Evolutionary conservation across 2,888 invertebrate genomes (phyloP).

Genomic region (Lasioglossum villosulum): DNA sequence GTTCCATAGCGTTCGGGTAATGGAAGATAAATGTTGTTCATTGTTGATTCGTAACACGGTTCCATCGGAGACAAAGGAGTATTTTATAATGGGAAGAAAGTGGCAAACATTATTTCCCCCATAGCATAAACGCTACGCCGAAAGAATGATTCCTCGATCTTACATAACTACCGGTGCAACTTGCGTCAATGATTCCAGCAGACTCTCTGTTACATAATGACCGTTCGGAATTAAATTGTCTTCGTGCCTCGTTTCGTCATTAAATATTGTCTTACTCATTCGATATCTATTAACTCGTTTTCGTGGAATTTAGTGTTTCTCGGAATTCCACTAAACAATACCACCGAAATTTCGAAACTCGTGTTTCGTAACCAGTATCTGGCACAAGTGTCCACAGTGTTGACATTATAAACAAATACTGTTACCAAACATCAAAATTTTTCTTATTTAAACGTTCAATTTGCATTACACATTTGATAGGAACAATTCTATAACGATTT

Average conservation of each 20-base stretch:
- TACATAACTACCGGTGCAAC: slow-evolving; percentile 65
- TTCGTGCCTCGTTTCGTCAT: slow-evolving; percentile 22
- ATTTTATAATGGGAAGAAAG: slow-evolving; percentile 33
- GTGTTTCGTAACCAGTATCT: neutral
- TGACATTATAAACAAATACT: too few relatives aligned
- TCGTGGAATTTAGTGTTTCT: neutral
- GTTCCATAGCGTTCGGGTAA: neutral
- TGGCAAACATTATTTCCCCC: slow-evolving; percentile 12
- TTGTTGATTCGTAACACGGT: slow-evolving; percentile 9
- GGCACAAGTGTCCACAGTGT: neutral
- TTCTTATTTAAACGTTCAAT: too few relatives aligned
- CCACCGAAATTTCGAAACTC: neutral
- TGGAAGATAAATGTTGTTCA: neutral
- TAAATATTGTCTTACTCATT: slow-evolving; percentile 1
- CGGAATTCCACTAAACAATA: neutral
- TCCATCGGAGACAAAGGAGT: neutral
- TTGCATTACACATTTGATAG: too few relatives aligned
- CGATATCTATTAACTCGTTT: neutral
- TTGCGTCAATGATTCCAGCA: slow-evolving; percentile 69
- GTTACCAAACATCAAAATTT: too few relatives aligned
- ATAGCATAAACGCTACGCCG: slow-evolving; percentile 31
- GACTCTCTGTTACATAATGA: slow-evolving; percentile 55
- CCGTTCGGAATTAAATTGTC: slow-evolving; percentile 52
- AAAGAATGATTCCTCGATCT: slow-evolving; percentile 63
- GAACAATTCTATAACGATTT: too few relatives aligned